Evolutionary conservation across 2,113 vertebrate genomes (phyloP), one percentile per base, ranked within the genome.

Genomic region (Anolis carolinensis): DNA sequence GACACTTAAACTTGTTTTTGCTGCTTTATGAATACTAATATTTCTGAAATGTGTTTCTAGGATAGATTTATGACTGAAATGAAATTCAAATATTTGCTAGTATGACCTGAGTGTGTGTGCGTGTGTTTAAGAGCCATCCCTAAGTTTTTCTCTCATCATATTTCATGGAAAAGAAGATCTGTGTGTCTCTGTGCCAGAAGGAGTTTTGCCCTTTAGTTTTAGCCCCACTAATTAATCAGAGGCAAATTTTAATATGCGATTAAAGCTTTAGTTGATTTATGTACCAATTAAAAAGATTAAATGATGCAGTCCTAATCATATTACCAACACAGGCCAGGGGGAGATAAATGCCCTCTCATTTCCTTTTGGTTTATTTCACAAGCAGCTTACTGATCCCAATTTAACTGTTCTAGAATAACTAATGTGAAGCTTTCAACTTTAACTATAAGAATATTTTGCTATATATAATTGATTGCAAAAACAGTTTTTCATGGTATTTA

Each of bases 211-310:
- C n/a, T 84, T 67, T 36, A 78, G 48, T 78, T 76, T 70, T 16
- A 59, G 63, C 5, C 55, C 48, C 48, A 70, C 20, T 48, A 78
- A 84, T 76, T 70, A 79, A 85, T 59, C 14, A 68, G n/a, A 79
- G 48, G 23, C 23, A 59, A 84, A 39, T 70, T 70, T 55, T 70
- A 85, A 85, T 78, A 39, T 85, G 74, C 50, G 75, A 78, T 85
- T 77, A 78, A 68, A 68, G 16, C 23, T n/a, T 85, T 85, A 79
- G 65, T 55, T 68, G 63, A 68, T 78, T 70, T 68, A 85, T 50
- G 65, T 52, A 85, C 74, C 74, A 78, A 67, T 68, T 70, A 77
- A 73, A 59, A 55, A 82, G 67, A 82, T 82, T 82, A 82, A 82
- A 82, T 25, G 59, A 25, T 84, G 83, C 30, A 84, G 13, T 7